Evolutionary conservation across 2,113 vertebrate genomes (phyloP).

Genomic region (Ahaetulla prasina): DNA sequence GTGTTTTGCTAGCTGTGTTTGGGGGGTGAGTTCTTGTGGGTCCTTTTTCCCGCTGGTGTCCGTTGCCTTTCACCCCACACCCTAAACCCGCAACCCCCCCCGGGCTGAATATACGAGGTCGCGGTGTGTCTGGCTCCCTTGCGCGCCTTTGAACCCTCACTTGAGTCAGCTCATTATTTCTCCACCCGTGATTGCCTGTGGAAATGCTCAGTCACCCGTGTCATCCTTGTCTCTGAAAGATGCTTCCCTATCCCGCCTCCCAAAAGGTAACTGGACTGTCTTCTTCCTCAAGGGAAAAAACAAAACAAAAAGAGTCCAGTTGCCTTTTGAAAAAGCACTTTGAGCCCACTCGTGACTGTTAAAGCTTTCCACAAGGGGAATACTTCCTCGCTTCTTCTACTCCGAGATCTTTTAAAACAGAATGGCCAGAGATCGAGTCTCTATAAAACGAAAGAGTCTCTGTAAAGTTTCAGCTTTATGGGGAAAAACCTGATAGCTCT

Average conservation of each 20-base stretch:
- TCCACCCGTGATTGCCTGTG: not conserved
- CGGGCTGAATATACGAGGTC: too few species aligned
- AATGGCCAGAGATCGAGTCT: not conserved
- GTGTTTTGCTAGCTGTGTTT: not conserved
- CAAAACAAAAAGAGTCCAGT: not conserved
- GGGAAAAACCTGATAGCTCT: not conserved
- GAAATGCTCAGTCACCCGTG: not conserved
- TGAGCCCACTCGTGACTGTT: not conserved
- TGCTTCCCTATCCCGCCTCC: fast-evolving
- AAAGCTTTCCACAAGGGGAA: not conserved
- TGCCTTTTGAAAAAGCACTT: not conserved
- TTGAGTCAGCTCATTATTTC: not conserved
- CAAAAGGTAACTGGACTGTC: not conserved
- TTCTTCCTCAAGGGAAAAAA: not conserved
- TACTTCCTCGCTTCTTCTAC: too few species aligned
- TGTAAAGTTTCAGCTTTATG: not conserved
- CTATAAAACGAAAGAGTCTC: not conserved
- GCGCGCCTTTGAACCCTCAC: not conserved
- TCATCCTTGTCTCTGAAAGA: not conserved
- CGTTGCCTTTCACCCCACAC: not conserved
- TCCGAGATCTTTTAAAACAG: not conserved
- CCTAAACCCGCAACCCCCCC: not conserved
- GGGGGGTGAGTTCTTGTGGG: not conserved
- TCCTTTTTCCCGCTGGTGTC: not conserved
- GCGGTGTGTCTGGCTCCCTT: not conserved